Evolutionary conservation across 1,140 invertebrate species (phyloP).

Genomic region (Thaumetopoea pityocampa): DNA sequence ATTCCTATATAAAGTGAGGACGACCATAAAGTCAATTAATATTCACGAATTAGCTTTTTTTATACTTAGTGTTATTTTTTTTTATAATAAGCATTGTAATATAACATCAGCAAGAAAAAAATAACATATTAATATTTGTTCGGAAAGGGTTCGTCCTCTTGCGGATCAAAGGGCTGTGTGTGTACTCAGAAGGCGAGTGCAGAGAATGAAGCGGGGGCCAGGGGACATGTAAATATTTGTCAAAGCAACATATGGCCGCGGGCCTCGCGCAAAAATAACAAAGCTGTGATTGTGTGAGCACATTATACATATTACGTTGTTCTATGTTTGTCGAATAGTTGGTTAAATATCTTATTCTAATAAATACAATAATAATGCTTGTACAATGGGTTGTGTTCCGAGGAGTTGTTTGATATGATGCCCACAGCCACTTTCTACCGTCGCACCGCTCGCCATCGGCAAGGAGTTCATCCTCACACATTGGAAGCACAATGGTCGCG

Average conservation of each 20-base stretch:
- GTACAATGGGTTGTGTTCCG: too few relatives aligned
- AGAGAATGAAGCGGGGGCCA: not conserved
- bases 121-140: conserved; percentile 18
- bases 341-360: too few relatives aligned
- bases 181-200: conserved; percentile 2
- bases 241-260: conserved; percentile 14
- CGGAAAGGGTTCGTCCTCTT: conserved; percentile 5
- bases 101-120: conserved; percentile 13
- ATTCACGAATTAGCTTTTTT: too few relatives aligned
- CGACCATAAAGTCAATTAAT: too few relatives aligned
- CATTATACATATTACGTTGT: conserved; percentile 17
- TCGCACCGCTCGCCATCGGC: too few relatives aligned
- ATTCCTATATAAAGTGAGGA: too few relatives aligned
- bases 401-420: too few relatives aligned
- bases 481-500: too few relatives aligned
- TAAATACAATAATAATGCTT: too few relatives aligned
- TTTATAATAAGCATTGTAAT: not conserved
- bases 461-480: too few relatives aligned
- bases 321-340: not conserved
- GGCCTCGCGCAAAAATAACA: conserved; percentile 9
- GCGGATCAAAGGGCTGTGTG: conserved; percentile 8
- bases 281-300: conserved; percentile 12
- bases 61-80: too few relatives aligned
- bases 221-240: conserved; percentile 13
- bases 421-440: too few relatives aligned